Percentiles rank a stretch among this genome's conserved stretches.
Conservation (phyloP, 2,113 vertebrate genomes). For the Aptenodytes patagonicus region DNA sequence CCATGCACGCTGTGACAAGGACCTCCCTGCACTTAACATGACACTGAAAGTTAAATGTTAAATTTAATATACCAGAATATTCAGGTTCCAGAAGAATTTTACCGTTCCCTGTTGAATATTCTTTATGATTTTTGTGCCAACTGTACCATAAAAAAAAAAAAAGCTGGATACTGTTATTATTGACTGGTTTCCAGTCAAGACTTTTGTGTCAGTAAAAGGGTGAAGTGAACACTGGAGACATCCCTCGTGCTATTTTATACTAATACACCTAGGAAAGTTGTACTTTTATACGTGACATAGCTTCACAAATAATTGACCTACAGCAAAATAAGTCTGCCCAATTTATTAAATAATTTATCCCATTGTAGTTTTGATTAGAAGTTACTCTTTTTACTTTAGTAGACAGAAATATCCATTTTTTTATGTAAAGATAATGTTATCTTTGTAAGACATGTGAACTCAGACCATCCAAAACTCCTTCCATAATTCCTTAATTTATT, state of each 20-base stretch:
- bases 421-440: background rate
- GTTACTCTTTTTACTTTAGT: background rate
- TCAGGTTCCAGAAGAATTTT: background rate
- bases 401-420: background rate
- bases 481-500: background rate
- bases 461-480: background rate
- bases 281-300: background rate
- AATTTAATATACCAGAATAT: background rate
- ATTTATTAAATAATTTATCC: background rate
- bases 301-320: background rate
- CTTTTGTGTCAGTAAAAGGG: background rate
- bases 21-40: rapidly evolving
- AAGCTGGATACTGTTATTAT: background rate
- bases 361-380: background rate
- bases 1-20: rapidly evolving
- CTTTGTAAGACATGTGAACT: background rate
- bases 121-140: background rate
- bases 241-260: background rate
- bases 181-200: background rate
- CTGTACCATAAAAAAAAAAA: background rate
- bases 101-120: background rate
- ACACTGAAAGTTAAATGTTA: background rate
- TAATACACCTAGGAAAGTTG: background rate
- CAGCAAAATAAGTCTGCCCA: background rate
- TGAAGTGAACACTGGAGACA: background rate